These are phyloP conservation scores for Thysanoteuthis rhombus DNA, from an alignment of 2,888 invertebrate genomes.

Conservation along the genomic window DNA sequence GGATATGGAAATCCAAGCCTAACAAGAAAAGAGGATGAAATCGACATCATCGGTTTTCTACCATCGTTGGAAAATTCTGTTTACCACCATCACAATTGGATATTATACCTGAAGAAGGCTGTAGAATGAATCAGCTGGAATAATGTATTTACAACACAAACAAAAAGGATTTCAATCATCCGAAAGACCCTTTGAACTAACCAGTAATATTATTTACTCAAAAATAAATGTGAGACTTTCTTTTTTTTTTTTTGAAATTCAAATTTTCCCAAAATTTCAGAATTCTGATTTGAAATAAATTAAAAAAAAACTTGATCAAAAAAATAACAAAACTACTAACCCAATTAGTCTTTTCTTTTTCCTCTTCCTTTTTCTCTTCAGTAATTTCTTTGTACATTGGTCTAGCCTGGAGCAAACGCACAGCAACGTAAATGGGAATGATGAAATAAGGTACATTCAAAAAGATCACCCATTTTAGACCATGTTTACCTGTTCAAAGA, in stretches of 20 bases:
- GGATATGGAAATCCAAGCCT: too few relatives aligned
- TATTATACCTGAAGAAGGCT: too few relatives aligned
- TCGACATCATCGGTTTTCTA: too few relatives aligned
- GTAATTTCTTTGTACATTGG: background rate
- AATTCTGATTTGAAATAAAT: too few relatives aligned
- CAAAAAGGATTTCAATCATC: too few relatives aligned
- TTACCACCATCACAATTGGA: too few relatives aligned
- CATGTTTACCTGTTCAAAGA: constrained; percentile 56
- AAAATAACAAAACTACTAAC: background rate
- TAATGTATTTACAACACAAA: too few relatives aligned
- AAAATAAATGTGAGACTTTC: background rate
- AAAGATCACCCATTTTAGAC: constrained; percentile 58
- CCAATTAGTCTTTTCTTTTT: background rate
- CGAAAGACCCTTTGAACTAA: too few relatives aligned
- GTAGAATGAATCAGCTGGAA: too few relatives aligned
- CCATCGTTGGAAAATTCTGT: too few relatives aligned
- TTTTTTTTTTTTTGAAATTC: too few relatives aligned
- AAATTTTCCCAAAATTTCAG: background rate
- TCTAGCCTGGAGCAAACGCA: constrained; percentile 49
- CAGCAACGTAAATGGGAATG: constrained; percentile 55
- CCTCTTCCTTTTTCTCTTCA: background rate
- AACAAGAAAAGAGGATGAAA: too few relatives aligned
- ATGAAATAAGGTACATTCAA: constrained; percentile 63
- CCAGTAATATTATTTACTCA: background rate
- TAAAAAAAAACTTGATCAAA: background rate